Evolutionary conservation across 1,140 invertebrate genomes (phyloP), one percentile per base, ranked within the genome.

Genomic region (Penaeus japonicus): DNA sequence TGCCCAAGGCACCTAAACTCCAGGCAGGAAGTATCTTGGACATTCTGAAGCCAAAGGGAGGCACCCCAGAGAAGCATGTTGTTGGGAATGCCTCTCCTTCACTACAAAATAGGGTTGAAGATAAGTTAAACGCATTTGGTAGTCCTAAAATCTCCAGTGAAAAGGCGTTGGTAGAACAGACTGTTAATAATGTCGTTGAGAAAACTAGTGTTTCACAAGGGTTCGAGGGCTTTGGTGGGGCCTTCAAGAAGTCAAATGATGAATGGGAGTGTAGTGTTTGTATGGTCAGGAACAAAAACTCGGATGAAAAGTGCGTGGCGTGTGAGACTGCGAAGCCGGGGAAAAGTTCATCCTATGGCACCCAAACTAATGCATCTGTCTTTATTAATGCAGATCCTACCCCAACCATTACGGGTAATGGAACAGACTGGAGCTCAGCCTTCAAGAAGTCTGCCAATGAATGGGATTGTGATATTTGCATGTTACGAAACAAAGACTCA

Each of bases 401-500:
- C 62, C 47, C 24, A 39, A 24, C 87, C 77, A 54, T 79, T 35
- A 20, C 73, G 24, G 32, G 27, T 20, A 57, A 77, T 85, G 53
- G 39, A 20, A 18, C 85, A 89, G 91, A 92, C 22, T 94, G 95
- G 89, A 93, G 94, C 24, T 91, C 93, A 70, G 91, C 94, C 57
- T 95, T 95, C 90, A 95, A 94, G 91, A 91, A 93, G 57, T 92
- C 93, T 54, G 84, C 91, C 2, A 93, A 93, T 89, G 93, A 93
- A 82, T 96, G 95, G 95, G 94, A 95, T 85, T 96, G 96, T 92
- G 91, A 92, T 17, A 93, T 92, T 65, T 96, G 96, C 92, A 94
- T 95, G 93, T 93, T 96, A 2, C 92, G 93, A 78, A 96, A 96
- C 92, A 94, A 95, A 65, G 91, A 92, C 24, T 92, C 92, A 17